phyloP scores from a whole-genome alignment of 2,797 vertebrate genomes.

The Neosilurus hyrtlii region DNA sequence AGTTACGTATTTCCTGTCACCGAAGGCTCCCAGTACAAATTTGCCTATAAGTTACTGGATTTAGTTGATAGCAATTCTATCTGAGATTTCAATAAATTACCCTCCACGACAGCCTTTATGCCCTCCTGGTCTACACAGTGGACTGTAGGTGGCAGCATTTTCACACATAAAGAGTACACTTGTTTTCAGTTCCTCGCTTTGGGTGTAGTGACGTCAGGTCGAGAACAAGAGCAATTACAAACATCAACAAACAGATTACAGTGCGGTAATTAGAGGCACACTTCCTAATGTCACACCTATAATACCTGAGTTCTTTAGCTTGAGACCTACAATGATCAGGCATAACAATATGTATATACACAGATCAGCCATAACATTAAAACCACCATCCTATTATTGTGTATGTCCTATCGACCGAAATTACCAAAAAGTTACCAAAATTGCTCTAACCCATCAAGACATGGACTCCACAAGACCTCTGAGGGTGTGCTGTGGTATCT shows the following conservation, averaged over 20 bases:
- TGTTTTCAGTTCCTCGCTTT: neutral
- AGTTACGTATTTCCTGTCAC: neutral
- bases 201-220: neutral
- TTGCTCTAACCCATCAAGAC: too few species aligned
- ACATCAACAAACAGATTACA: neutral
- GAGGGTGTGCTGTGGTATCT: too few species aligned
- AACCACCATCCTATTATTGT: too few species aligned
- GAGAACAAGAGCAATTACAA: neutral
- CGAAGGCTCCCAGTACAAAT: neutral
- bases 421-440: too few species aligned
- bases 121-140: neutral
- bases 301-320: neutral
- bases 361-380: too few species aligned
- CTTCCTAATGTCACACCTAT: neutral
- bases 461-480: too few species aligned
- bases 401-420: too few species aligned
- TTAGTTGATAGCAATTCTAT: neutral
- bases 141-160: constrained; percentile 52
- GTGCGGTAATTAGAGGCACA: neutral
- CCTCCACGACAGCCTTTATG: neutral
- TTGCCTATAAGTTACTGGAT: too few species aligned
- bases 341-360: too few species aligned
- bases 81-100: neutral
- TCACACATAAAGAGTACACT: neutral
- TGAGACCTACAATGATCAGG: neutral